Evolutionary conservation across 2,797 vertebrate species (phyloP), one percentile per base, ranked within the genome.

Genomic region (Heliangelus exortis): DNA sequence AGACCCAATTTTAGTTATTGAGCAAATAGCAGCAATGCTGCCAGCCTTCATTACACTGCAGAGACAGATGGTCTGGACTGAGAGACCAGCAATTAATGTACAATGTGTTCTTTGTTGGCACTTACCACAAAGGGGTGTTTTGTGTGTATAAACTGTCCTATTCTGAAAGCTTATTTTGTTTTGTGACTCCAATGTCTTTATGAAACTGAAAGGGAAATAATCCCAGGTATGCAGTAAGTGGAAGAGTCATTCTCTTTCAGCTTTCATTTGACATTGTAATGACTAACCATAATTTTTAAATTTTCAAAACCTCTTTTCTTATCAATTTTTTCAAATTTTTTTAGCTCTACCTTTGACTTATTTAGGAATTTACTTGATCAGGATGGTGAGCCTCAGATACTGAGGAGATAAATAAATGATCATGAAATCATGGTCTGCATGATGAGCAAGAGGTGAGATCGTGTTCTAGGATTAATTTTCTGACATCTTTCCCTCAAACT

Each of bases 11-110:
- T 97, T 92, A 97, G 96, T 87, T 96, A 95, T 90, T 95, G 95
- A 97, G 94, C 92, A 94, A 90, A 97, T 71, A 97, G 93, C 95
- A 97, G 91, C 92, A 93, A 68, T 79, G 95, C 96, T 97, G 97
- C 93, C 97, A 97, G 94, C 65, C 89, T 97, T 97, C 95, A 97
- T 98, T 98, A 98, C 95, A 91, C 89, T 31, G 91, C 83, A 72
- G 86, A 97, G 97, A 97, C 98, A 98, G 98, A 98, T 98, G 98
- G 97, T 97, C 96, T 97, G 97, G 96, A 97, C 96, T 90, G 86
- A 95, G 96, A 97, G 95, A 97, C 95, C 97, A 92, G 96, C 96
- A 98, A 98, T 98, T 98, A 98, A 98, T 96, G 96, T 95, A 97
- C 97, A 98, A 96, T 96, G 96, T 97, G 96, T 96, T 98, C 93